Evolutionary conservation across 37 sponge, comb jelly and placozoan genomes (phyloP).

Genomic region (Ianthella basta): DNA sequence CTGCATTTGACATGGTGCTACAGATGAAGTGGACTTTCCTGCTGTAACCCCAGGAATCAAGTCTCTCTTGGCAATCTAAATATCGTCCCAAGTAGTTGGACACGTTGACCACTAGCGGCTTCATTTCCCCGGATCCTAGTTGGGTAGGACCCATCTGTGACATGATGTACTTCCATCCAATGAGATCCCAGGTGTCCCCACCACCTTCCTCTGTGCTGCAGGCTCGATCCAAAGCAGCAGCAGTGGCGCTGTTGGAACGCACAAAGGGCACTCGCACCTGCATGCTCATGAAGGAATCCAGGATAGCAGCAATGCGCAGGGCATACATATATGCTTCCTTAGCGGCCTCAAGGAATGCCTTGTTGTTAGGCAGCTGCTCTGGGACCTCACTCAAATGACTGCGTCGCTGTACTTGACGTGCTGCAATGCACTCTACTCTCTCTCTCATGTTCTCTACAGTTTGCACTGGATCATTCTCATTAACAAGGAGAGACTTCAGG

Average conservation of each 20-base stretch:
- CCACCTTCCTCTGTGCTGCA: background rate
- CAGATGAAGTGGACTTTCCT: background rate
- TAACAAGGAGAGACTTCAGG: background rate
- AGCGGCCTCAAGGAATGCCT: background rate
- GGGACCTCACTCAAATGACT: background rate
- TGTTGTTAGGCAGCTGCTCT: background rate
- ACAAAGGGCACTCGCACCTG: slow-evolving; percentile 6
- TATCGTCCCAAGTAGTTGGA: slow-evolving; percentile 12
- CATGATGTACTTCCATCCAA: background rate
- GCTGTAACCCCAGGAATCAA: background rate
- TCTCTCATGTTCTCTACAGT: background rate
- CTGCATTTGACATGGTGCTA: background rate
- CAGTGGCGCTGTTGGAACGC: background rate
- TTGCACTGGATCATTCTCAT: background rate
- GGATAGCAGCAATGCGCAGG: background rate
- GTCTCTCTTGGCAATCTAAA: background rate
- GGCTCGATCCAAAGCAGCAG: background rate
- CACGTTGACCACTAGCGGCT: slow-evolving; percentile 23
- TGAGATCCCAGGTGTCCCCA: background rate
- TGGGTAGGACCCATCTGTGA: too few species aligned
- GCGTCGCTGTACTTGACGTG: background rate
- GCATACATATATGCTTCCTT: too few species aligned
- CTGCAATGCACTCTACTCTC: background rate
- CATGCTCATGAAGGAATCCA: slow-evolving; percentile 27
- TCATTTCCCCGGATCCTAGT: background rate